Evolutionary conservation across 37 sponge, comb jelly and placozoan species (phyloP).

Genomic region (Amphimedon queenslandica): DNA sequence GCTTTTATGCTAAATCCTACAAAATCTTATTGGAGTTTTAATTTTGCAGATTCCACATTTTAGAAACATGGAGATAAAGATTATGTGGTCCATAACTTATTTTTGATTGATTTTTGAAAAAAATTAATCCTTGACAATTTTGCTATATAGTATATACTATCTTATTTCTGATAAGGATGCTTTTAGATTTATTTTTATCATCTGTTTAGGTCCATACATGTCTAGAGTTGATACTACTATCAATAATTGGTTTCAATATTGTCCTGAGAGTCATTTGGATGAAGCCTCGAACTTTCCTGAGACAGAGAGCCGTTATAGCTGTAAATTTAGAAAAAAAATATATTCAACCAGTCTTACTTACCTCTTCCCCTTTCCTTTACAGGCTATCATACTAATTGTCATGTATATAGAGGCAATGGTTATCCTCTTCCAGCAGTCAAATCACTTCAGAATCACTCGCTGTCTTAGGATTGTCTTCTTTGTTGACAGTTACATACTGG

Average conservation of each 20-base stretch:
- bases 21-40: no score
- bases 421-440: slow-evolving; percentile 27
- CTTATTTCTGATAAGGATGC: neutral
- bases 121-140: no score
- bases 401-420: slow-evolving; percentile 62
- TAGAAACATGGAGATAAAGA: no score
- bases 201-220: slow-evolving; percentile 27
- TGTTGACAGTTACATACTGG: slow-evolving; percentile 63
- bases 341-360: neutral
- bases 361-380: neutral
- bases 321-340: no score
- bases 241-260: slow-evolving; percentile 40
- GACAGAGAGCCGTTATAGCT: slow-evolving; percentile 37
- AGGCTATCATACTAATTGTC: slow-evolving; percentile 41
- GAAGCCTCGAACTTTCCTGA: slow-evolving; percentile 32
- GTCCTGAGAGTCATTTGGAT: slow-evolving; percentile 51
- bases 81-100: no score
- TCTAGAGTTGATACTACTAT: slow-evolving; percentile 47
- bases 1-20: no score
- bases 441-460: slow-evolving; percentile 66
- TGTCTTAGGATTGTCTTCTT: slow-evolving; percentile 72
- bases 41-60: no score
- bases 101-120: no score
- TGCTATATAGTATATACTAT: no score
- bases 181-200: neutral